Percentiles rank a stretch among this genome's conserved stretches.
Conservation (phyloP, 2,113 vertebrate genomes). For the Otus sunia region DNA sequence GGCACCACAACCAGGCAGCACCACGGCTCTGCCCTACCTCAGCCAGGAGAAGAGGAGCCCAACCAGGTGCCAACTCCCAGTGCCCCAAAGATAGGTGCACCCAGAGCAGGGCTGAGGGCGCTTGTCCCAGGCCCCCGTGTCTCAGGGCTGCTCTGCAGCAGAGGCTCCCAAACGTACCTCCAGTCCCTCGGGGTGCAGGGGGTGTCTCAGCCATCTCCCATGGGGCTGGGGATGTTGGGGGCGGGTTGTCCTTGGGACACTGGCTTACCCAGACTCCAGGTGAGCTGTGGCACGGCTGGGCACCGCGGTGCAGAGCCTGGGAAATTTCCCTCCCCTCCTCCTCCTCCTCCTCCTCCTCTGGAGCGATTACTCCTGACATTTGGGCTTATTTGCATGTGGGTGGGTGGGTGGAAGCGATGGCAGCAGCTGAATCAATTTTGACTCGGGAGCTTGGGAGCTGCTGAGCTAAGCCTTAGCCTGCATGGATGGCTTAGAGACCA, state of each 20-base stretch:
- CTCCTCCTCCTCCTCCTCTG: background rate
- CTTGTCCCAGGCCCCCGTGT: background rate
- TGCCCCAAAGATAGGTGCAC: rapidly evolving
- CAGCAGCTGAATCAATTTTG: slow-evolving; percentile 57
- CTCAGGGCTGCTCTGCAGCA: background rate
- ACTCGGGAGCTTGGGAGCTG: background rate
- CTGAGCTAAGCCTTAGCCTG: slow-evolving; percentile 29
- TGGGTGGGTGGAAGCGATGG: slow-evolving; percentile 27
- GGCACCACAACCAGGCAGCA: background rate
- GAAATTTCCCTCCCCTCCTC: background rate
- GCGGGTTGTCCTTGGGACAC: background rate
- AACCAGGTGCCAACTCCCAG: rapidly evolving
- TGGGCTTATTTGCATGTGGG: slow-evolving; percentile 57
- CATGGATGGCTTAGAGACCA: background rate
- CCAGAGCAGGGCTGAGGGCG: background rate
- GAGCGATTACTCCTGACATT: slow-evolving; percentile 42
- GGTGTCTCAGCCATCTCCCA: background rate
- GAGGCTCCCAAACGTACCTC: background rate
- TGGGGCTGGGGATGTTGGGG: background rate
- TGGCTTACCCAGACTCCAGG: background rate
- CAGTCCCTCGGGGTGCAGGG: background rate
- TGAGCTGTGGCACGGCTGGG: rapidly evolving
- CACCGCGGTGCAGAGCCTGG: background rate
- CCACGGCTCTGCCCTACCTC: background rate
- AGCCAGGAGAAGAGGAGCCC: rapidly evolving